These are phyloP conservation scores for Echiichthys vipera DNA, from an alignment of 2,797 vertebrate species.

Conservation along the genomic window DNA sequence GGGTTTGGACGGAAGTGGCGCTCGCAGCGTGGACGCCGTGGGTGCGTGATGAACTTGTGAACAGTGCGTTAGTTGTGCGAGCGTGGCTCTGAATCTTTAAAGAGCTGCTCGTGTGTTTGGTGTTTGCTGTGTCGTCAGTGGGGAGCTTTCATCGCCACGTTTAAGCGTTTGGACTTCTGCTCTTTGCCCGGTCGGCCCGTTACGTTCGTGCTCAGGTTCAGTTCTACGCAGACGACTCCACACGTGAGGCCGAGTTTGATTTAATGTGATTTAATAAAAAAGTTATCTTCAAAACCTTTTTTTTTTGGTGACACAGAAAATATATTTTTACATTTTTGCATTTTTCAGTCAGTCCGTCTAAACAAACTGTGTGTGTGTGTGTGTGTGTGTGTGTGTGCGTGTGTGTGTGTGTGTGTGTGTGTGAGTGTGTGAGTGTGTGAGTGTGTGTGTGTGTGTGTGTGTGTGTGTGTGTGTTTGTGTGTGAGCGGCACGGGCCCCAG, in stretches of 20 bases:
- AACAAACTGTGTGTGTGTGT: conserved; percentile 31
- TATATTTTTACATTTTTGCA: conserved; percentile 11
- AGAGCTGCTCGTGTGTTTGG: too few species aligned
- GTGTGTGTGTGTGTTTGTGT: conserved; percentile 34
- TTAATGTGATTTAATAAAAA: too few species aligned
- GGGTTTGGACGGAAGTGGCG: conserved; percentile 30
- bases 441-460: conserved; percentile 35
- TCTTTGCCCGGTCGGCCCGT: too few species aligned
- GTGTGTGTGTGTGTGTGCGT: conserved; percentile 40
- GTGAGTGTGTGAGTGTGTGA: conserved; percentile 46
- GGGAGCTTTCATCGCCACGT: too few species aligned
- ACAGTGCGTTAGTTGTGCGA: too few species aligned
- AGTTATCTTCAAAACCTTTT: too few species aligned
- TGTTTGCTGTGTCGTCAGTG: too few species aligned
- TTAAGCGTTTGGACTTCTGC: too few species aligned
- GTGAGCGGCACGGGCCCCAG: conserved; percentile 24
- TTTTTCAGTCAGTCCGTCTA: conserved; percentile 20
- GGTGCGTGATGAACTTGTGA: background rate
- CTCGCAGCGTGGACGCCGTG: background rate
- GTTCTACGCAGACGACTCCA: too few species aligned
- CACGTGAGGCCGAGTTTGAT: background rate
- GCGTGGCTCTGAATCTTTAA: too few species aligned
- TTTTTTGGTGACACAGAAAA: conserved; percentile 19
- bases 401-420: conserved; percentile 40
- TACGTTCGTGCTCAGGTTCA: too few species aligned